Conservation (phyloP, 2,888 invertebrate genomes). For the Hirtodrosophila cameraria region DNA sequence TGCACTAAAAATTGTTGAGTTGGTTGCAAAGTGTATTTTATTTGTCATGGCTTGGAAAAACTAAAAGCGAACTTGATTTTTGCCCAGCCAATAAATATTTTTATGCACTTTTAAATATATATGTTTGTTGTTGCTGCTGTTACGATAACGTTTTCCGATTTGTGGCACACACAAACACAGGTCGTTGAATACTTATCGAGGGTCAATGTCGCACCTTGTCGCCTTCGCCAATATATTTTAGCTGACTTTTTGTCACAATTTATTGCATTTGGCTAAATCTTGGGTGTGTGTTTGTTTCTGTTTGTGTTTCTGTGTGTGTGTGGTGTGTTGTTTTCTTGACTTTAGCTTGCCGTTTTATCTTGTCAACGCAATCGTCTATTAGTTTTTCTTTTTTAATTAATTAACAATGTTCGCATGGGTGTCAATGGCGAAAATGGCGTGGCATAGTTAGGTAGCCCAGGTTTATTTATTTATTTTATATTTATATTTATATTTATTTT, state of each 20-base stretch:
- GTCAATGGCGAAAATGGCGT: conserved; percentile 66
- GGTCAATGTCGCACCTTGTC: conserved; percentile 77
- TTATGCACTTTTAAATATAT: conserved; percentile 75
- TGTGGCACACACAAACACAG: conserved; percentile 58
- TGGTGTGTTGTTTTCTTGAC: conserved; percentile 48
- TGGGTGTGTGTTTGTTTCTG: conserved; percentile 16
- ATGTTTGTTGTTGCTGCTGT: conserved; percentile 43
- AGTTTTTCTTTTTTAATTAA: conserved; percentile 74
- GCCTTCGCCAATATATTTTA: conserved; percentile 65
- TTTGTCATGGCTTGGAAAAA: conserved; percentile 51
- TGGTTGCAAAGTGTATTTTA: conserved; percentile 47
- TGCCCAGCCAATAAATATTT: conserved; percentile 59
- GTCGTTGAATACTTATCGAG: conserved; percentile 48
- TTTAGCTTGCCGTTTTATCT: conserved; percentile 63
- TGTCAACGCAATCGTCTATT: conserved; percentile 73
- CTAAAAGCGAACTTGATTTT: conserved; percentile 59
- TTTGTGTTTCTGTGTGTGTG: conserved; percentile 30
- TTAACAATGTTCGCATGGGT: conserved; percentile 74
- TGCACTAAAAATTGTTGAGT: background rate
- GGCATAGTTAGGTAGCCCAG: conserved; percentile 33
- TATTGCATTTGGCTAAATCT: conserved; percentile 61
- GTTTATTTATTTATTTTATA: conserved; percentile 24
- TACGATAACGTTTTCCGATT: conserved; percentile 60
- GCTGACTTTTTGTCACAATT: conserved; percentile 70
- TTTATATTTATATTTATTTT: conserved; percentile 13